phyloP scores from a whole-genome alignment of 1,140 invertebrate genomes.

The Heliconius nattereri region DNA sequence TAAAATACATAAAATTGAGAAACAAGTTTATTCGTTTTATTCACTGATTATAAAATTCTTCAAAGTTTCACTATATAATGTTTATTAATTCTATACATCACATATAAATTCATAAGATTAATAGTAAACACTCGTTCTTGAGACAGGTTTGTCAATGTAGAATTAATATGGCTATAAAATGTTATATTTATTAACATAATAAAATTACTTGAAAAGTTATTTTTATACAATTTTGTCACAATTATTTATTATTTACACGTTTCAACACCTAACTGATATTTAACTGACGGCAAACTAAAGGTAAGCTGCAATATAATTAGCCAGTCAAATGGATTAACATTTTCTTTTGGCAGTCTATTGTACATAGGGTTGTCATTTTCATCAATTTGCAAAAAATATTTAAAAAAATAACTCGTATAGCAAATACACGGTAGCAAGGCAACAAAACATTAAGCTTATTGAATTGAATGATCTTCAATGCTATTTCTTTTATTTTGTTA shows the following conservation, averaged over 20 bases:
- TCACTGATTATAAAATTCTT: constrained; percentile 31
- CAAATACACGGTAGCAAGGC: neutral
- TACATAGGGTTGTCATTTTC: constrained; percentile 40
- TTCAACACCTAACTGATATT: constrained; percentile 51
- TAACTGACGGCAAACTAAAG: constrained; percentile 72
- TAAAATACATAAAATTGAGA: constrained; percentile 68
- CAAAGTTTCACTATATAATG: constrained; percentile 16
- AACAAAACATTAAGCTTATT: neutral
- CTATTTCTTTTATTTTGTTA: neutral
- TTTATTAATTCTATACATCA: constrained; percentile 21
- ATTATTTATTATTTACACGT: constrained; percentile 49
- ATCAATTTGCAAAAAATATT: neutral
- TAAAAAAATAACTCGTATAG: too few relatives aligned
- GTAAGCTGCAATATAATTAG: constrained; percentile 70
- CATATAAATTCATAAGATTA: constrained; percentile 24
- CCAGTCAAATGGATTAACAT: constrained; percentile 71
- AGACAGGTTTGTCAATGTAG: neutral
- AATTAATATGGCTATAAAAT: neutral
- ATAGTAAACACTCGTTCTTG: constrained; percentile 27
- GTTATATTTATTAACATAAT: constrained; percentile 20
- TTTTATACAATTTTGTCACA: neutral
- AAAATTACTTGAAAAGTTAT: neutral
- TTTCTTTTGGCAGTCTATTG: constrained; percentile 70
- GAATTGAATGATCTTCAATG: neutral
- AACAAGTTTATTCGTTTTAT: constrained; percentile 38